These are phyloP conservation scores for Heterohyrax brucei DNA, from an alignment of 2,797 vertebrate species.

Conservation along the genomic window DNA sequence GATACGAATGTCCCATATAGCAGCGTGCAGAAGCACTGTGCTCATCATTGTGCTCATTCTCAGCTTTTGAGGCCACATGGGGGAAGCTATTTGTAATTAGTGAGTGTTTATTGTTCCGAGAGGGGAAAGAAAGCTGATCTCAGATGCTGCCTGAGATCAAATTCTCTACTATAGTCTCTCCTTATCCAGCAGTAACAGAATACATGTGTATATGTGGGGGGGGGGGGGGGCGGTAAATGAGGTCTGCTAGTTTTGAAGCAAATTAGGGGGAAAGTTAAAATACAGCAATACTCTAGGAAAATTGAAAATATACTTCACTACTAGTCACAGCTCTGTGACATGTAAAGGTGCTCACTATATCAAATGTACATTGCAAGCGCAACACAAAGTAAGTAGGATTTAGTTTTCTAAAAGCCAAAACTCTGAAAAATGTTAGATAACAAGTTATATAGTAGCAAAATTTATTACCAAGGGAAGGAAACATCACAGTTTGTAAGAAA, in stretches of 20 bases:
- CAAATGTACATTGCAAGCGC: not conserved
- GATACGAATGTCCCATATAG: not conserved
- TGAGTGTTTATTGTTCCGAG: fast-evolving
- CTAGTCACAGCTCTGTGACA: not conserved
- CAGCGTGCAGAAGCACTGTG: not conserved
- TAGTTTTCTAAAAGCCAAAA: slow-evolving; percentile 10
- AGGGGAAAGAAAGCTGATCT: fast-evolving
- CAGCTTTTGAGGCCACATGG: not conserved
- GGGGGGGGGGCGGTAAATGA: not conserved
- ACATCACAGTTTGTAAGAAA: not conserved
- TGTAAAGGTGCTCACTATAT: not conserved
- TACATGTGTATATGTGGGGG: too few relatives aligned
- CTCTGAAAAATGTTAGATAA: not conserved
- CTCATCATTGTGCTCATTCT: not conserved
- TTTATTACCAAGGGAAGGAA: not conserved
- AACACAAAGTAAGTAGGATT: not conserved
- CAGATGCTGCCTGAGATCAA: not conserved
- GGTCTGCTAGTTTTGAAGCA: not conserved
- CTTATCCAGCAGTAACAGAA: fast-evolving
- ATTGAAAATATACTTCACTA: not conserved
- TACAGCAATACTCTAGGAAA: not conserved
- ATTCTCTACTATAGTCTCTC: not conserved
- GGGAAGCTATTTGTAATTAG: not conserved
- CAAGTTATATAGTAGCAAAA: not conserved
- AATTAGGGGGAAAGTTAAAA: not conserved